Percentiles rank a stretch among this genome's conserved stretches.
These are phyloP conservation scores for Siniperca knerii DNA, from an alignment of 2,113 vertebrate species.

Conservation along the genomic window DNA sequence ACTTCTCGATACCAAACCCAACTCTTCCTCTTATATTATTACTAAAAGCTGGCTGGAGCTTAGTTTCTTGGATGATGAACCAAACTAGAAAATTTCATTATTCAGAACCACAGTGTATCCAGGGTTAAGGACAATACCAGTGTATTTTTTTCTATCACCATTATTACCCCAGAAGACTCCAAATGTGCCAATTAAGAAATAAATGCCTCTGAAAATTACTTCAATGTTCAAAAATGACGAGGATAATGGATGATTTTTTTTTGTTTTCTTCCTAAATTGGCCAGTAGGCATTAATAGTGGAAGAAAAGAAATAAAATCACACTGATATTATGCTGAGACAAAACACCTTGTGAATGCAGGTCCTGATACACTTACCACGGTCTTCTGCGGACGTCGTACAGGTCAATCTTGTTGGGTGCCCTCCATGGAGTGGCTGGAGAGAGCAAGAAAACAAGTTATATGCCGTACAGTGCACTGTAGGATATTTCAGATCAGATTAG, in stretches of 20 bases:
- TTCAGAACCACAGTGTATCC: not conserved
- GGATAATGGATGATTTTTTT: not conserved
- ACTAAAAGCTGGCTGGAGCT: not conserved
- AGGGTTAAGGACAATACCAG: not conserved
- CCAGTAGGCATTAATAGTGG: not conserved
- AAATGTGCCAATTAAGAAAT: not conserved
- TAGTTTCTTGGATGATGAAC: not conserved
- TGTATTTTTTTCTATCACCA: not conserved
- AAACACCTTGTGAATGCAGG: not conserved
- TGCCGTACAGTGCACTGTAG: slow-evolving; percentile 28
- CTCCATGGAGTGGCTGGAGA: slow-evolving; percentile 93
- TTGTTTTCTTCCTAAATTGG: not conserved
- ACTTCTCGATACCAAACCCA: not conserved
- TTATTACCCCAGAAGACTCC: not conserved
- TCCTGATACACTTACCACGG: slow-evolving; percentile 89
- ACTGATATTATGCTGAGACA: too few species aligned
- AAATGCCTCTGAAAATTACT: not conserved
- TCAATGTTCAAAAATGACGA: not conserved
- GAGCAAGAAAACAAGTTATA: slow-evolving; percentile 55
- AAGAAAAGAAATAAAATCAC: not conserved
- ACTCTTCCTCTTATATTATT: not conserved
- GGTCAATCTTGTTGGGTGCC: slow-evolving; percentile 97
- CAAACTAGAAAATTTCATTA: not conserved
- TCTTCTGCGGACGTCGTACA: slow-evolving; percentile 96
- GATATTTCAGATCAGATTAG: slow-evolving; percentile 73